Evolutionary conservation across 2,797 vertebrate species (phyloP), one percentile per base, ranked within the genome.

Genomic region (Lithobates sylvaticus): DNA sequence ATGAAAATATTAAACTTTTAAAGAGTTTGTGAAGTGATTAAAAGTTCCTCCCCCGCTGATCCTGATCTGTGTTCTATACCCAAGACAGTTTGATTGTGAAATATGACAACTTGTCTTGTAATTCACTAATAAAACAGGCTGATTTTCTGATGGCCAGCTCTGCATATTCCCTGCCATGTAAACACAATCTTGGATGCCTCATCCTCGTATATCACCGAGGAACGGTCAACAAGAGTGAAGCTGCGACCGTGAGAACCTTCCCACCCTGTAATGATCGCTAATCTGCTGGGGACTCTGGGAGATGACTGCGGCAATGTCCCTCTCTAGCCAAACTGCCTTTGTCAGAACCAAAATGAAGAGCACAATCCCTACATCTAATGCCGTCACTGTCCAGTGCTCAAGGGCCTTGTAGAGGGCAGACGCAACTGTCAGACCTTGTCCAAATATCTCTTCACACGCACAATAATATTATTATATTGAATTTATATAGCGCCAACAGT

Each of bases 261-360:
- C 71, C 78, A 76, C 71, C 72, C 78, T 64, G 10, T 42, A 10
- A 68, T 81, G 26, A 85, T 39, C 9, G 69, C 42, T 86, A 81
- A 81, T 81, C 71, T 54, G 61, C 32, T 76, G 61, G 78, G 84
- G 84, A 81, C n/a, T 81, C 50, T 58, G 72, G 77, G 78, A 86
- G 71, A 80, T 68, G 68, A 86, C 42, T 64, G 27, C 54, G 32
- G 79, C 23, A 39, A 36, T 34, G 67, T 71, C 78, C 78, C 69
- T 13, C 26, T 26, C 15, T 4, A 26, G 79, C 79, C 79, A 81
- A 80, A 36, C 15, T 12, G 50, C 15, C 16, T 54, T 16, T 54
- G 67, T 70, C 61, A n/a, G 10, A 26, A 65, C 61, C 50, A 54
- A 16, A 54, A 18, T 16, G 50, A 50, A 16, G 15, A 54, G 50